Percentiles rank a stretch among this genome's conserved stretches.
These are phyloP conservation scores for Astropecten irregularis DNA, from an alignment of 53 echinoderm and acorn worm genomes.

Conservation along the genomic window DNA sequence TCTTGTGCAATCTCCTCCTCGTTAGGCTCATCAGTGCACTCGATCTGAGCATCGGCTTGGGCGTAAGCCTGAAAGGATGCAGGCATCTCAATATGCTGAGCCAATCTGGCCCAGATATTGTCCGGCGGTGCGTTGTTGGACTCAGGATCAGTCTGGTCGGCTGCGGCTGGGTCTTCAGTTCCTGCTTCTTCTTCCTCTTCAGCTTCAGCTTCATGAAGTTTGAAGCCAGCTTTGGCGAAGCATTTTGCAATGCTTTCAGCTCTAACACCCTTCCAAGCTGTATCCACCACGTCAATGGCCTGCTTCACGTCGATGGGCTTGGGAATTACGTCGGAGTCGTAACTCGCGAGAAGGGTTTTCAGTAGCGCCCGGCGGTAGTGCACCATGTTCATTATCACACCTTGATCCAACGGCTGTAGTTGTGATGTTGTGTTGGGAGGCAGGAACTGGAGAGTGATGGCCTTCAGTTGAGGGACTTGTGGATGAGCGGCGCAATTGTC, in stretches of 20 bases:
- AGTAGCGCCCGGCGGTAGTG: neutral
- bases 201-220: too few relatives aligned
- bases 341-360: neutral
- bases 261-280: too few relatives aligned
- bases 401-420: constrained; percentile 62
- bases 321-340: constrained; percentile 1
- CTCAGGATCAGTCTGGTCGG: neutral
- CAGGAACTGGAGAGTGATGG: constrained; percentile 23
- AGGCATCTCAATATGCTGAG: neutral
- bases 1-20: neutral
- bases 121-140: neutral
- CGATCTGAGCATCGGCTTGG: neutral
- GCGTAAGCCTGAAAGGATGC: neutral
- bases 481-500: constrained; percentile 64
- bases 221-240: too few relatives aligned
- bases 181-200: too few relatives aligned
- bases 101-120: neutral
- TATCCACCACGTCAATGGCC: constrained; percentile 5
- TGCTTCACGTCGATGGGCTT: constrained; percentile 1
- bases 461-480: neutral
- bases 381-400: neutral
- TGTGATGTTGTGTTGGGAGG: constrained; percentile 53
- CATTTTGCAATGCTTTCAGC: too few relatives aligned
- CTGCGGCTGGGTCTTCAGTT: neutral
- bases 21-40: neutral